Evolutionary conservation across 1,140 invertebrate genomes (phyloP).

Genomic region (Drosophila biarmipes): DNA sequence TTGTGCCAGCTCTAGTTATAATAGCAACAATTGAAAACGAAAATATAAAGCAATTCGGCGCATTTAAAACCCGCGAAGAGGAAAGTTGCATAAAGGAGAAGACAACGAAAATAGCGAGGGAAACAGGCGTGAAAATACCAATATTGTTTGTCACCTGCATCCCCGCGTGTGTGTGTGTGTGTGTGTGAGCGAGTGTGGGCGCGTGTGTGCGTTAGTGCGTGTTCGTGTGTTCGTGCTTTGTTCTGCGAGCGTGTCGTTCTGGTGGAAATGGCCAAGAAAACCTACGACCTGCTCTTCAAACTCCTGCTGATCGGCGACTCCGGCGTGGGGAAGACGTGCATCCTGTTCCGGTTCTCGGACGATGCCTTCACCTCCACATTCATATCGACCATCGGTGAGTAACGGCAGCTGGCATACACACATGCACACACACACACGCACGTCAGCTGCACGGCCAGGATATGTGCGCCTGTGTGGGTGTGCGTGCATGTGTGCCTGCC

Average conservation of each 20-base stretch:
- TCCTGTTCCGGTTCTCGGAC: constrained; percentile 98
- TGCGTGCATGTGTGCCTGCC: constrained; percentile 26
- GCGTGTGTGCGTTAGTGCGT: constrained; percentile 37
- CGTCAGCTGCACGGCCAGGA: constrained; percentile 38
- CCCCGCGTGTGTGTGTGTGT: constrained; percentile 10
- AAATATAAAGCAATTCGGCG: constrained; percentile 26
- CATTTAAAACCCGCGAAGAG: constrained; percentile 6
- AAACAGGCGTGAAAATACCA: constrained; percentile 8
- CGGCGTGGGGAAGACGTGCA: constrained; percentile 99
- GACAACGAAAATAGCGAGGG: neutral
- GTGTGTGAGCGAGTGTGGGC: constrained; percentile 34
- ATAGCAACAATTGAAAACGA: constrained; percentile 34
- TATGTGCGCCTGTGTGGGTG: constrained; percentile 36
- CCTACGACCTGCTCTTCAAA: constrained; percentile 99
- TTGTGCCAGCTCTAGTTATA: constrained; percentile 22
- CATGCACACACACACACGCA: constrained; percentile 14
- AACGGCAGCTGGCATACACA: constrained; percentile 23
- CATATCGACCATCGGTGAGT: constrained; percentile 98
- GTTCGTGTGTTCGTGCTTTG: constrained; percentile 63
- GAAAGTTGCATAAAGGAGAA: neutral
- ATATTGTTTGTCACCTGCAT: constrained; percentile 38
- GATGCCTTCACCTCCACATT: constrained; percentile 99
- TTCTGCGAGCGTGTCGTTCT: constrained; percentile 47
- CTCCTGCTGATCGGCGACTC: constrained; percentile 98
- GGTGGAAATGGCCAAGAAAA: constrained; percentile 94